Evolutionary conservation across 2,888 invertebrate species (phyloP), one percentile per base, ranked within the genome.

Genomic region (Archips xylosteana): DNA sequence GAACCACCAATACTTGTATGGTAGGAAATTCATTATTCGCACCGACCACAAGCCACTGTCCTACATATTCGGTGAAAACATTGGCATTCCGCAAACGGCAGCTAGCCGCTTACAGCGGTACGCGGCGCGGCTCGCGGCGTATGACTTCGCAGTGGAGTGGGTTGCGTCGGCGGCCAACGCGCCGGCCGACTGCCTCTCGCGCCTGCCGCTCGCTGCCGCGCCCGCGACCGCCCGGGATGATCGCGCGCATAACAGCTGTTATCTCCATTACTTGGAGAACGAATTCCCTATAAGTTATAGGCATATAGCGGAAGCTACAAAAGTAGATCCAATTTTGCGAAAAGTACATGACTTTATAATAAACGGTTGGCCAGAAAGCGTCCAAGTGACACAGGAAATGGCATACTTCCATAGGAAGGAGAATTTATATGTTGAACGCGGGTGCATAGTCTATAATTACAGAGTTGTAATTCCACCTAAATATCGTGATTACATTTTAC

Each of bases 221-320:
- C 59, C 42, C 42, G 42, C 42, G 42, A 1, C 42, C n/a, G 42
- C 42, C 42, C 42, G 8, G 1, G 39, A 47, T 5, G 32, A 45
- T 36, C 45, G 0, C 49, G 54, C 34, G 54, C 23, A 51, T 2
- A 51, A 54, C 34, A 42, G 51, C 5, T 51, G 54, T 12, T 66
- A 54, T 13, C 36, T 66, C 15, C 34, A 54, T 51, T 66, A 54
- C 6, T n/a, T 66, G 51, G 66, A 66, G n/a, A 66, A 66, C 39
- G 66, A 66, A n/a, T 66, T 66, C 13, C 66, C 66, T 2, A 66
- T 66, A 2, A 66, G 66, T 39, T 54, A 66, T 36, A 66, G 54
- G 54, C 36, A 66, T 12, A 54, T 66, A 34, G 66, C 66, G 12
- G 66, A 51, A 39, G 51, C 54, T 9, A 66, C 66, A 12, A 66